phyloP scores from a whole-genome alignment of 2,113 vertebrate genomes.

The Potamarius usumacintae region DNA sequence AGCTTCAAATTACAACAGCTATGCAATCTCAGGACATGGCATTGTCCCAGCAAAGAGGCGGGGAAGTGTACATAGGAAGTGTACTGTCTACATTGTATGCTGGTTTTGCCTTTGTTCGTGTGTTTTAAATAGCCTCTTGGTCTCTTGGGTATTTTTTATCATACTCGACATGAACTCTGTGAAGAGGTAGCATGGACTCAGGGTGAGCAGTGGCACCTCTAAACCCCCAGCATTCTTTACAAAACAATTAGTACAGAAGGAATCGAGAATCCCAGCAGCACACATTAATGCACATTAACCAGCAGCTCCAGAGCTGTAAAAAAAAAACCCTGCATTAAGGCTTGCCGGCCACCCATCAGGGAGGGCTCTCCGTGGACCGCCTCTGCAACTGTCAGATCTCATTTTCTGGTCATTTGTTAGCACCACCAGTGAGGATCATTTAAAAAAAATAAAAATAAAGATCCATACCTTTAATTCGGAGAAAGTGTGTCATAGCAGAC shows the following conservation, averaged over 20 bases:
- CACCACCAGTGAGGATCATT: conserved; percentile 48
- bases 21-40: neutral
- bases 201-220: conserved; percentile 20
- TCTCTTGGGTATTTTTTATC: neutral
- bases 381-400: conserved; percentile 53
- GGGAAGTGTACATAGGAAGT: neutral
- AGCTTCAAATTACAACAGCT: neutral
- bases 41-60: neutral
- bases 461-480: conserved; percentile 54
- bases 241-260: conserved; percentile 48
- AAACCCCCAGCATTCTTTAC: conserved; percentile 43
- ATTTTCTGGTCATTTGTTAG: conserved; percentile 60
- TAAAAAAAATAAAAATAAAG: conserved; percentile 42
- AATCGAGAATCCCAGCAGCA: conserved; percentile 40
- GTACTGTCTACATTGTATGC: neutral
- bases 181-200: neutral
- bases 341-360: conserved; percentile 42
- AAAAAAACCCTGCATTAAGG: conserved; percentile 52
- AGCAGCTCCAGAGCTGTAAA: conserved; percentile 52
- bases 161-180: neutral
- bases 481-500: conserved; percentile 56
- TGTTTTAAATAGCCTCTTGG: neutral
- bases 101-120: neutral
- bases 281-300: conserved; percentile 47
- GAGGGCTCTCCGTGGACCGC: conserved; percentile 27